Evolutionary conservation across 1,140 invertebrate species (phyloP), one percentile per base, ranked within the genome.

Genomic region (Lerema accius): DNA sequence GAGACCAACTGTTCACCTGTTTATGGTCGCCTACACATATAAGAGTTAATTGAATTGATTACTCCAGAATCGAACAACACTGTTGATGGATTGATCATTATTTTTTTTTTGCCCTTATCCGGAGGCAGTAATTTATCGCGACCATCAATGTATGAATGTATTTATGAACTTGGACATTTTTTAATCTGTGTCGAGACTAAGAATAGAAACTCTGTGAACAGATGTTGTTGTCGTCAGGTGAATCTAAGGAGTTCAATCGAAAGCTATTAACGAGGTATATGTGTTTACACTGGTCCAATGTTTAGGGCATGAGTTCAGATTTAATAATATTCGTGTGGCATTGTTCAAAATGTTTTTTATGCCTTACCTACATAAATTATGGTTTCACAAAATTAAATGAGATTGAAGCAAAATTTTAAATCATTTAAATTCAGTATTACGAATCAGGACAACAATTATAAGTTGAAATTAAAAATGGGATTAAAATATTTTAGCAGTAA

Each of bases 1-100:
- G 10, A 23, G 43, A 32, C 40, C 51, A 56, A 56, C 51, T 56
- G 43, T 46, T 56, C n/a, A 26, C 14, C 39, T 56, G 10, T 56
- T 40, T 56, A 56, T 43, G 51, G 51, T 17, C 13, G 39, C 16
- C 4, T n/a, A 56, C 10, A 43, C 51, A 43, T 56, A 56, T 28
- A 56, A 43, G 39, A 11, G 39, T 43, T 56, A 56, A 56, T 56
- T 56, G 51, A 56, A 56, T 56, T 43, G 39, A 56, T 28, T 56
- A 23, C 39, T 10, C 19, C 13, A 15, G 39, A 26, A 43, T 43
- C 13, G 0, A n/a, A 4, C 14, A 2, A n/a, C 19, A 56, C 40
- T 10, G 4, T 56, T 56, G 23, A 56, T 40, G 17, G 19, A 55
- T 55, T 42, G 51, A 9, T 28, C 13, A 55, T 53, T 53, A 42